A percentile compares a stretch with the other conserved stretches of the same genome.
These are phyloP conservation scores for Campoletis raptor DNA, from an alignment of 2,888 invertebrate species.

Conservation along the genomic window DNA sequence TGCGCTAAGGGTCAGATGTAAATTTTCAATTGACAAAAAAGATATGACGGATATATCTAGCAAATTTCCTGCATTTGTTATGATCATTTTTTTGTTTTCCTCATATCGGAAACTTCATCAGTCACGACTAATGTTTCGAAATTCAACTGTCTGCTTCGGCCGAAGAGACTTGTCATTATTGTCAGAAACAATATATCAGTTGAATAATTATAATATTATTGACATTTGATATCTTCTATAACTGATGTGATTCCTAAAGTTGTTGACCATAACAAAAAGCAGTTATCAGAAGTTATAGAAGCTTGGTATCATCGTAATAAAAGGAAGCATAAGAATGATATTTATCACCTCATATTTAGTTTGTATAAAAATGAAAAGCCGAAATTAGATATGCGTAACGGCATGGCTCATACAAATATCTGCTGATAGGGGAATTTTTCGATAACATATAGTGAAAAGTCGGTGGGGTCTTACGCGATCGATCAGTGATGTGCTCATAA, in stretches of 20 bases:
- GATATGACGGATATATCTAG: neutral
- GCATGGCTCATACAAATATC: conserved; percentile 4
- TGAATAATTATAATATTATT: neutral
- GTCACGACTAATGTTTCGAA: no score
- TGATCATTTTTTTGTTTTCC: no score
- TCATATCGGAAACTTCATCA: no score
- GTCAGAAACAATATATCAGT: neutral
- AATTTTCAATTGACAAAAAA: neutral
- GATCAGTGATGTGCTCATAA: conserved; percentile 42
- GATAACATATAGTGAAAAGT: conserved; percentile 25
- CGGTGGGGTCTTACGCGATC: conserved; percentile 23
- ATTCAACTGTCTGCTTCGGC: no score
- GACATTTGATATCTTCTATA: neutral
- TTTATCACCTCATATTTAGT: conserved; percentile 6
- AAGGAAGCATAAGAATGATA: neutral
- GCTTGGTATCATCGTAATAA: neutral
- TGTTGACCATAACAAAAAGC: neutral
- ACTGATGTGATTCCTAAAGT: neutral
- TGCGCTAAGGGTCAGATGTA: neutral
- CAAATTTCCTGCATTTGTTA: neutral
- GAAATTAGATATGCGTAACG: neutral
- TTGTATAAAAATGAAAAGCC: neutral
- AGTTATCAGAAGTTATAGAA: neutral
- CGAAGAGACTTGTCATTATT: no score
- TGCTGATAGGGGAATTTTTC: conserved; percentile 38